These are phyloP conservation scores for Opisthograptis luteolata DNA, from an alignment of 2,888 invertebrate species.

Conservation along the genomic window DNA sequence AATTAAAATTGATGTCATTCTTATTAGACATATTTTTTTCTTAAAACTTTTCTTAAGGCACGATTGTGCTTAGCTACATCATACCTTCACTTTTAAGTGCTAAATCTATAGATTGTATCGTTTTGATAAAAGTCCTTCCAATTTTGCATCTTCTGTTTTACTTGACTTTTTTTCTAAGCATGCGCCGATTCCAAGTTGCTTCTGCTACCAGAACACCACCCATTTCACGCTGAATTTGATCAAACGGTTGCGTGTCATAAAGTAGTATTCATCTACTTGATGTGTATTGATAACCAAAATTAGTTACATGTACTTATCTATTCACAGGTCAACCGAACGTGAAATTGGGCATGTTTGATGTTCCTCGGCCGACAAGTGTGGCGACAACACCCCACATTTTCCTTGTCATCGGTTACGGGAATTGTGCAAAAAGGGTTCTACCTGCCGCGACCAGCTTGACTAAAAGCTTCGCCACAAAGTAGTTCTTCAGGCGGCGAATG, in stretches of 20 bases:
- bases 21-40: slow-evolving; percentile 15
- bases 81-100: no score
- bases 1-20: slow-evolving; percentile 31
- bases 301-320: slow-evolving; percentile 63
- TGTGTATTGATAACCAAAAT: slow-evolving; percentile 70
- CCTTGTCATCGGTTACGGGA: slow-evolving; percentile 68
- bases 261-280: slow-evolving; percentile 61
- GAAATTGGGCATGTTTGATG: slow-evolving; percentile 77
- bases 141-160: no score
- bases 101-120: no score
- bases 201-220: slow-evolving; percentile 34
- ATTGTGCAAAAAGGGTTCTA: slow-evolving; percentile 84
- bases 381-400: slow-evolving; percentile 62
- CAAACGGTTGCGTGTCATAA: slow-evolving; percentile 42
- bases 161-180: background rate
- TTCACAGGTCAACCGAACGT: slow-evolving; percentile 72
- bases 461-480: slow-evolving; percentile 22
- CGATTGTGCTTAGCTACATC: no score
- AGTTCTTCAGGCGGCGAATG: slow-evolving; percentile 1
- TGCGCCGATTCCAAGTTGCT: slow-evolving; percentile 5
- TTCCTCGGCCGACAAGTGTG: slow-evolving; percentile 67
- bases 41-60: no score
- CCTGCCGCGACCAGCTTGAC: slow-evolving; percentile 63
- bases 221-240: slow-evolving; percentile 69
- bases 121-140: no score